Evolutionary conservation across 2,888 invertebrate species (phyloP).

Genomic region (Cheiracanthium punctorium): DNA sequence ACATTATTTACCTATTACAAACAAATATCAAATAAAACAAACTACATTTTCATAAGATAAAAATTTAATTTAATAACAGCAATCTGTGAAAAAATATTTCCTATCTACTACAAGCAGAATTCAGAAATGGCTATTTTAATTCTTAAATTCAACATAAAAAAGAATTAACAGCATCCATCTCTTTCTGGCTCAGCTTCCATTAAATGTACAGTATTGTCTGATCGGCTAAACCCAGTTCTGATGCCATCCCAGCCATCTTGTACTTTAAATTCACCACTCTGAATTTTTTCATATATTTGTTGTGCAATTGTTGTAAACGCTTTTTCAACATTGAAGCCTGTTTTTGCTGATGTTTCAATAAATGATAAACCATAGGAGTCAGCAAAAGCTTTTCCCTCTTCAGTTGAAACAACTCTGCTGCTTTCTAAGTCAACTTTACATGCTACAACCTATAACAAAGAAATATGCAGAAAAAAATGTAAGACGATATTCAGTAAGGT

Average conservation of each 20-base stretch:
- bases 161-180: constrained; percentile 57
- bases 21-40: no score
- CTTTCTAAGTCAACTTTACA: constrained; percentile 90
- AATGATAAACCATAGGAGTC: constrained; percentile 93
- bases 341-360: constrained; percentile 96
- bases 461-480: no score
- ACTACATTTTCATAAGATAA: neutral
- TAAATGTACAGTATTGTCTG: constrained; percentile 52
- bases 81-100: neutral
- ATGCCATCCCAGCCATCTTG: constrained; percentile 98
- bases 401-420: constrained; percentile 87
- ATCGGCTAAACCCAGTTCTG: constrained; percentile 83
- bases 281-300: constrained; percentile 87
- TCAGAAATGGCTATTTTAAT: neutral
- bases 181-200: constrained; percentile 67
- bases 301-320: constrained; percentile 93
- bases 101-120: neutral
- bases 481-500: no score
- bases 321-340: constrained; percentile 91
- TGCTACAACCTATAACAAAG: constrained; percentile 81
- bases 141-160: neutral
- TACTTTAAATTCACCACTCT: constrained; percentile 92
- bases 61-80: neutral
- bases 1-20: no score
- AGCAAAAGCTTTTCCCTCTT: constrained; percentile 95